Conservation (phyloP, 64 coral and sea anemone genomes). For the Porites lutea region DNA sequence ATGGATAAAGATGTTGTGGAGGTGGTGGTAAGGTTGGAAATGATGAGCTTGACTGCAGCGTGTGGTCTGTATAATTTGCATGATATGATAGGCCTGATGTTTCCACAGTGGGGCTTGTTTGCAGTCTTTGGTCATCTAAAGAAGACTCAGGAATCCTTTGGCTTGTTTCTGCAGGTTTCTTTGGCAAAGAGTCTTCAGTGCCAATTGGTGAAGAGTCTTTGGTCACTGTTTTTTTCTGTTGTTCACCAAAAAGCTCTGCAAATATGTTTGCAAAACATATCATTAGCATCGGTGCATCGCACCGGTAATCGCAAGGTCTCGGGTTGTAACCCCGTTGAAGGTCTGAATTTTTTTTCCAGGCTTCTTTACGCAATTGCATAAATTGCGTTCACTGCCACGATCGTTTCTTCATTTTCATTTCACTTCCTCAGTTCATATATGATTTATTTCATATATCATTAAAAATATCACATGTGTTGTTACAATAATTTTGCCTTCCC, state of each 20-base stretch:
- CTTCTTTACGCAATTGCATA: no score
- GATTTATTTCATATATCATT: no score
- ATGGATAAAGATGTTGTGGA: conserved; percentile 58
- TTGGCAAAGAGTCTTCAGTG: background rate
- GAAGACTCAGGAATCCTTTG: background rate
- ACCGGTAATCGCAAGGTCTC: no score
- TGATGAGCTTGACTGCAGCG: background rate
- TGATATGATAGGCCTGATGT: background rate
- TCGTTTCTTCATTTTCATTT: no score
- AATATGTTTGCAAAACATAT: background rate
- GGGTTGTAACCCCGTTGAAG: no score
- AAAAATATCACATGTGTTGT: no score
- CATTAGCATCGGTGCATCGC: no score
- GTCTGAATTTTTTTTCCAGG: no score
- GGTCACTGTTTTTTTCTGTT: background rate
- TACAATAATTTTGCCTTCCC: no score
- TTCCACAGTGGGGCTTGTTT: background rate
- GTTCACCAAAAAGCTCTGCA: conserved; percentile 34
- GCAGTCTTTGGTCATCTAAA: background rate
- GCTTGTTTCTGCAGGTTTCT: background rate
- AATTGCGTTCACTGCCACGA: no score
- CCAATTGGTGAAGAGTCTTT: background rate
- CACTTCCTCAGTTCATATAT: no score
- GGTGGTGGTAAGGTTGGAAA: conserved; percentile 63
- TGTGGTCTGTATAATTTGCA: background rate